A percentile compares a stretch with the other conserved stretches of the same genome.
Evolutionary conservation across 2,888 invertebrate species (phyloP).

Genomic region (Tipula vernalis): DNA sequence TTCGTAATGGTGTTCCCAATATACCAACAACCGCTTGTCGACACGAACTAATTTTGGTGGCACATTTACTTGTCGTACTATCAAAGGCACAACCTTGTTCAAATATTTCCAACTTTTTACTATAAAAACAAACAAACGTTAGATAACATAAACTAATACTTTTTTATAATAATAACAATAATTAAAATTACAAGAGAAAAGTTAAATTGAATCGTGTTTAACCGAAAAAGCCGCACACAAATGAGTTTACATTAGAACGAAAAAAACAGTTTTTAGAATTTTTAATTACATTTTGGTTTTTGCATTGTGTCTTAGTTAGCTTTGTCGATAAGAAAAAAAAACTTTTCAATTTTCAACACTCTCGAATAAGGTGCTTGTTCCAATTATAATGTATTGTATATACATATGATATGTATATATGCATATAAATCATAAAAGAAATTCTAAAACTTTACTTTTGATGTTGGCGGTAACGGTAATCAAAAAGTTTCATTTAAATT

Average conservation of each 20-base stretch:
- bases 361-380: not conserved
- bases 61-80: slow-evolving; percentile 78
- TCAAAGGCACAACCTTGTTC: slow-evolving; percentile 88
- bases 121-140: slow-evolving; percentile 28
- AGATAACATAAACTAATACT: not conserved
- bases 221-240: not conserved
- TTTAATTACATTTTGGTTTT: not conserved
- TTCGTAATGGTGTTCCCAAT: slow-evolving; percentile 76
- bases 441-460: not conserved
- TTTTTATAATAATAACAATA: not conserved
- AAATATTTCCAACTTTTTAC: slow-evolving; percentile 70
- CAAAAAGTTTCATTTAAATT: slow-evolving; percentile 6
- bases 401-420: not conserved
- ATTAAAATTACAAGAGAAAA: not conserved
- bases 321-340: not conserved
- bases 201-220: slow-evolving; percentile 7
- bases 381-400: not conserved
- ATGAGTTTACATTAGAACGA: not conserved
- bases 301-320: not conserved
- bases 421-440: not conserved
- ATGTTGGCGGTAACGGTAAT: not conserved
- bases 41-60: slow-evolving; percentile 71
- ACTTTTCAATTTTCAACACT: not conserved
- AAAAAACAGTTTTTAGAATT: not conserved
- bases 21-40: slow-evolving; percentile 76